Conservation (phyloP, 2,113 vertebrate species). For the Hydrolagus affinis region DNA sequence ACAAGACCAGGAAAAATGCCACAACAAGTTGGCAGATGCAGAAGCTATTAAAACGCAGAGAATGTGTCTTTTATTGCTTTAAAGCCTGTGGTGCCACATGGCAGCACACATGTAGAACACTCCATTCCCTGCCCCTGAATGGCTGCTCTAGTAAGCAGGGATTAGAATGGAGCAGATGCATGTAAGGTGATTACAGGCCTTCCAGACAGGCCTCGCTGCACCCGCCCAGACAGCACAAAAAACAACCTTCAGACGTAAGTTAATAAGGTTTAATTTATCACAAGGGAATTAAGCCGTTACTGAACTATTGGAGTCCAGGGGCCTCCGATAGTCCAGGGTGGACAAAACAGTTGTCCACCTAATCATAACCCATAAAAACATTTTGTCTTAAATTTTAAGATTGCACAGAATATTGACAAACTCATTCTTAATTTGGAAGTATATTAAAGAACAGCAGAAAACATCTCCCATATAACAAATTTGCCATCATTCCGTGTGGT, state of each 20-base stretch:
- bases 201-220: conserved; percentile 54
- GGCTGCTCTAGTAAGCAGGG: conserved; percentile 44
- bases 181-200: conserved; percentile 54
- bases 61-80: background rate
- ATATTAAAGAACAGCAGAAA: too few species aligned
- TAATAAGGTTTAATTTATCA: conserved; percentile 44
- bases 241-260: conserved; percentile 47
- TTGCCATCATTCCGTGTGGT: too few species aligned
- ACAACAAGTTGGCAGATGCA: conserved; percentile 22
- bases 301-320: conserved; percentile 17
- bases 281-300: conserved; percentile 38
- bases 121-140: conserved; percentile 31
- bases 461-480: too few species aligned
- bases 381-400: too few species aligned
- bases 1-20: conserved; percentile 5
- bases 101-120: conserved; percentile 38
- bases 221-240: conserved; percentile 28
- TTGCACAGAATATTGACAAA: too few species aligned
- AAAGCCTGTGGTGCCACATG: conserved; percentile 35
- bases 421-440: too few species aligned
- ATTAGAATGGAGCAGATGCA: conserved; percentile 54
- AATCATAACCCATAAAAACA: too few species aligned
- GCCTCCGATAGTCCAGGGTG: background rate
- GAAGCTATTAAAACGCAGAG: background rate
- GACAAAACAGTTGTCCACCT: too few species aligned